Percentiles rank a stretch among this genome's conserved stretches.
Evolutionary conservation across 2,888 invertebrate species (phyloP).

Genomic region (Cephus pygmeus): DNA sequence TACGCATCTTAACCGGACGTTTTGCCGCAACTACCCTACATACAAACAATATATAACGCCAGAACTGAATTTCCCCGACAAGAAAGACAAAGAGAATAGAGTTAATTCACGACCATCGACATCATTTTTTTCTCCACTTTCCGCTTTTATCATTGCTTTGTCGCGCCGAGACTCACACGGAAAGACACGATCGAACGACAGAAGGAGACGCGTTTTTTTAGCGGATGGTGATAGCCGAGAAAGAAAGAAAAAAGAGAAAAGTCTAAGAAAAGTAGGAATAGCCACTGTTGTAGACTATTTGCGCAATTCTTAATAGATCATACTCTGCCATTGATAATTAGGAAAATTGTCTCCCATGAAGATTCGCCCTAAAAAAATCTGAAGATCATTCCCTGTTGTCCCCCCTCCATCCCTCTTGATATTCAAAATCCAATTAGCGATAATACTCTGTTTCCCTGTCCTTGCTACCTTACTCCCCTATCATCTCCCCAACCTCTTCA

Average conservation of each 20-base stretch:
- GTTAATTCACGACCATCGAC: not conserved
- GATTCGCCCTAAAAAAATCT: not conserved
- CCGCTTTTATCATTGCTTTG: not conserved
- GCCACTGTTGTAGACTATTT: constrained; percentile 7
- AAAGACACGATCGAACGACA: not conserved
- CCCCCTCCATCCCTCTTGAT: not conserved
- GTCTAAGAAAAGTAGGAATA: constrained; percentile 1
- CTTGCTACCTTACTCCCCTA: constrained; percentile 21
- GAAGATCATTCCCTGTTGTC: not conserved
- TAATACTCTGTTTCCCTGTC: not conserved
- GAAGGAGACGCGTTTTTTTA: constrained; percentile 7
- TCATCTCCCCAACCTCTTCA: constrained; percentile 28
- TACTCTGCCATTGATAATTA: constrained; percentile 15
- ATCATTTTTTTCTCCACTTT: not conserved
- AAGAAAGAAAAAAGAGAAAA: not conserved
- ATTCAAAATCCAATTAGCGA: constrained; percentile 9
- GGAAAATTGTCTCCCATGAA: constrained; percentile 3
- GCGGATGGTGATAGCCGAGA: not conserved
- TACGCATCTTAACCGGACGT: not conserved
- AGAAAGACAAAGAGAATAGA: not conserved
- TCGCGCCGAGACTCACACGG: not conserved
- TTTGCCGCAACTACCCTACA: not conserved
- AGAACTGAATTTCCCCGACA: not conserved
- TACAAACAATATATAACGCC: not conserved
- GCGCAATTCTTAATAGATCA: not conserved